phyloP scores from a whole-genome alignment of 2,888 invertebrate genomes.

The Lucinisca nassula region DNA sequence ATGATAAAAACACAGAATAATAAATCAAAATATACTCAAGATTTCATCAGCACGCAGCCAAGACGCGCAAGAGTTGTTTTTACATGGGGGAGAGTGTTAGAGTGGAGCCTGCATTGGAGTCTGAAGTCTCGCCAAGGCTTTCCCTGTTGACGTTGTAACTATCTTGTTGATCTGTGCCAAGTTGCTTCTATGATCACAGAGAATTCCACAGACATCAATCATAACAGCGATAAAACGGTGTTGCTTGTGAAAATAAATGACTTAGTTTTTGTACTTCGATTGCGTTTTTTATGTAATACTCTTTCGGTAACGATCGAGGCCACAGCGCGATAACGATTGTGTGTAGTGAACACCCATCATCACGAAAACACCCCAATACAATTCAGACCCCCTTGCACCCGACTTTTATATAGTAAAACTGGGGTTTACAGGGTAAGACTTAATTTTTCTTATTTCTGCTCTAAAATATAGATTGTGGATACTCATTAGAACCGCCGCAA shows the following conservation, averaged over 20 bases:
- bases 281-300: too few species aligned
- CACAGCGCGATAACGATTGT: too few species aligned
- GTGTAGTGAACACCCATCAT: too few species aligned
- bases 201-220: neutral
- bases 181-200: neutral
- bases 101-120: neutral
- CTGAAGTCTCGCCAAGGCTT: neutral
- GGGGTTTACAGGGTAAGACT: too few species aligned
- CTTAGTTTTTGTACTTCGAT: neutral
- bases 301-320: too few species aligned
- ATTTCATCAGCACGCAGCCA: slow-evolving; percentile 8
- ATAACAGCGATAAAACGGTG: slow-evolving; percentile 4
- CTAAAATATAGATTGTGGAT: too few species aligned
- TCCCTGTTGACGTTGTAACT: neutral
- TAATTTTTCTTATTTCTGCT: too few species aligned
- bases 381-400: too few species aligned
- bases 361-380: too few species aligned
- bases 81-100: neutral
- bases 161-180: neutral
- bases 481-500: too few species aligned
- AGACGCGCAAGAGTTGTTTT: neutral
- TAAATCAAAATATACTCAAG: slow-evolving; percentile 65
- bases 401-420: too few species aligned
- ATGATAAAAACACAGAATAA: slow-evolving; percentile 69
- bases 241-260: neutral